Base-by-base conservation (phyloP, 2,113 vertebrate species). In the Symphodus melops region DNA sequence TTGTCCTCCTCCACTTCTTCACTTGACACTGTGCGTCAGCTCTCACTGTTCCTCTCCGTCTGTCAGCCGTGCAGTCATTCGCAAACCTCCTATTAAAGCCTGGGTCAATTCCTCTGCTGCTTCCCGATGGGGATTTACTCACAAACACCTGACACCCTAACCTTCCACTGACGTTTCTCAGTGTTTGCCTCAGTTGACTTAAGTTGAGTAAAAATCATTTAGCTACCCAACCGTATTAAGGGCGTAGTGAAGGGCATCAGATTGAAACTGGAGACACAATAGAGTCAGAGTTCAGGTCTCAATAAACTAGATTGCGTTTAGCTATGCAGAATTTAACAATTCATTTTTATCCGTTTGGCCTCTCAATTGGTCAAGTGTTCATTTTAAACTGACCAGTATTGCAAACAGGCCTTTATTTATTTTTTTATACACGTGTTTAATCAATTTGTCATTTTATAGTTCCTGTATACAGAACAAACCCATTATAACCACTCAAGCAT, bases 91-190 rank as follows among this genome's bases (percentile, higher is more conserved):
- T 75, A 70, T 85, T 68, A 85, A 80, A 55, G 61, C 66, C 68
- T 51, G 83, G 90, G 87, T 88, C 81, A 88, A 41, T 76, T 82
- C 81, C 73, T 90, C 83, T 17, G 20, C 75, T 73, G 80, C 82
- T 80, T 72, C 70, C 77, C 74, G 14, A 66, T 71, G 75, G 79
- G 87, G 72, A 86, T 87, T 79, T 84, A 91, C 87, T 88, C 70
- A 57, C 80, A 87, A 7, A 51, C 77, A 88, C 72, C 82, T 84
- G 88, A 84, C n/a, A n/a, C n/a, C 83, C 82, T 89, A 83, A 89
- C 88, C 84, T 74, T 89, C 84, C 69, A 68, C 68, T 88, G 87
- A 84, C 86, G 85, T 90, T 88, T 88, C 81, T 89, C 86, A 71
- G 70, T 66, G 79, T 92, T 88, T 90, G 86, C 73, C 77, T 88